Evolutionary conservation across 2,797 vertebrate genomes (phyloP).

Genomic region (Hoplostethus atlanticus): DNA sequence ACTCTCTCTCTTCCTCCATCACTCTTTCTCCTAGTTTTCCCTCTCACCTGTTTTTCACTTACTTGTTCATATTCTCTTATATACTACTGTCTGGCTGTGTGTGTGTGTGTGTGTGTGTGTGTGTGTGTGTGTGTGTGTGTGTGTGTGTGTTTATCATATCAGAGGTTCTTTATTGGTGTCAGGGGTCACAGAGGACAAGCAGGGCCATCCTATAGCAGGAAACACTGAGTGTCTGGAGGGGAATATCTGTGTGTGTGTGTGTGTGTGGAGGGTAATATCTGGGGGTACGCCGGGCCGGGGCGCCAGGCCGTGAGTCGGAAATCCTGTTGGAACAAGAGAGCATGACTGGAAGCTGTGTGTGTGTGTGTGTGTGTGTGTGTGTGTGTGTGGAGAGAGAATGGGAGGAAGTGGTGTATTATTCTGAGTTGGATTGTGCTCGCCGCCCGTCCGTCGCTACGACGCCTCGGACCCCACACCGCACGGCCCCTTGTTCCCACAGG

Average conservation of each 20-base stretch:
- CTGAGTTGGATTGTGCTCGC: constrained; percentile 55
- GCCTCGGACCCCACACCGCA: constrained; percentile 58
- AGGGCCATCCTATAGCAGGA: constrained; percentile 93
- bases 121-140: constrained; percentile 27
- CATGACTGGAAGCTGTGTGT: constrained; percentile 19
- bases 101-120: constrained; percentile 7
- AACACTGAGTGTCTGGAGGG: constrained; percentile 76
- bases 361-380: constrained; percentile 7
- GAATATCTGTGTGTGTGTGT: constrained; percentile 42
- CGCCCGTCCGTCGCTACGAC: constrained; percentile 51
- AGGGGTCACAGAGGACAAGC: constrained; percentile 88
- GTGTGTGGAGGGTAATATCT: constrained; percentile 47
- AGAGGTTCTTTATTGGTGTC: constrained; percentile 89
- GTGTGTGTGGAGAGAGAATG: constrained; percentile 53
- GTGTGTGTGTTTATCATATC: constrained; percentile 66
- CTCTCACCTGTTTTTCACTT: too few species aligned
- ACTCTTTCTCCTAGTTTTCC: too few species aligned
- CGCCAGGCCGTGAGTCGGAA: constrained; percentile 55
- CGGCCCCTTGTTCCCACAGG: constrained; percentile 28
- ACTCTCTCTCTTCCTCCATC: too few species aligned
- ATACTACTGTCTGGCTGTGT: neutral
- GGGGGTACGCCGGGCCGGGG: constrained; percentile 2
- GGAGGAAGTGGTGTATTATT: constrained; percentile 70
- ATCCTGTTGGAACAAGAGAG: constrained; percentile 60
- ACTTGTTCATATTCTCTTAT: neutral